Evolutionary conservation across 2,888 invertebrate genomes (phyloP), one percentile per base, ranked within the genome.

Genomic region (Erebia aethiops): DNA sequence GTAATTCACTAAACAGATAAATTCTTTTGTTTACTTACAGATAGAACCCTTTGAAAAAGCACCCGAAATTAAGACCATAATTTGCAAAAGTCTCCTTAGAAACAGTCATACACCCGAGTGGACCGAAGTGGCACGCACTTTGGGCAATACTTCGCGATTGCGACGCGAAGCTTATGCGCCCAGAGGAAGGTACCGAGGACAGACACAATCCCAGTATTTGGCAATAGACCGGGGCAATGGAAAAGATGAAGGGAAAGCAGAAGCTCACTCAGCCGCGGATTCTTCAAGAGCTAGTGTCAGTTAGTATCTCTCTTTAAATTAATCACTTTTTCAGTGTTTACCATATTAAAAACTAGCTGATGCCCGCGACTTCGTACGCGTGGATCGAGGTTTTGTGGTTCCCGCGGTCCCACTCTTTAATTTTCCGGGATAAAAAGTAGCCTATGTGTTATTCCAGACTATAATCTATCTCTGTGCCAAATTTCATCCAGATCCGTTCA

Each of bases 141-240:
- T 78, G 16, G 71, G 71, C 46, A 71, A 61, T n/a, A 65, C 70
- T 10, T 67, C 74, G 16, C 80, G 90, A 73, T 72, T 77, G 51
- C 85, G 88, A 10, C 83, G 91, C n/a, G 83, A 88, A 71, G 77
- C 75, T 2, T 81, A 80, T 67, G 73, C 76, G 0, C 82, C 83
- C 0, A 80, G 94, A 58, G 94, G 95, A 26, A 89, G 94, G 26
- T 95, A 94, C 78, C 90, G 96, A 65, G 97, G 97, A 2, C 97
- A 97, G 86, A 97, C 97, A 0, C 97, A 97, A 84, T 97, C 97
- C 2, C 97, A 97, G 84, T 97, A 97, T 85, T 89, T 97, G 78
- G 96, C 95, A 0, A 86, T 93, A 74, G 89, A 92, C 65, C 83
- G 79, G 1, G 91, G 87, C 1, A 84, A 80, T 82, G 95, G 95